These are phyloP conservation scores for Ceramica pisi DNA, from an alignment of 2,888 invertebrate genomes.

Conservation along the genomic window DNA sequence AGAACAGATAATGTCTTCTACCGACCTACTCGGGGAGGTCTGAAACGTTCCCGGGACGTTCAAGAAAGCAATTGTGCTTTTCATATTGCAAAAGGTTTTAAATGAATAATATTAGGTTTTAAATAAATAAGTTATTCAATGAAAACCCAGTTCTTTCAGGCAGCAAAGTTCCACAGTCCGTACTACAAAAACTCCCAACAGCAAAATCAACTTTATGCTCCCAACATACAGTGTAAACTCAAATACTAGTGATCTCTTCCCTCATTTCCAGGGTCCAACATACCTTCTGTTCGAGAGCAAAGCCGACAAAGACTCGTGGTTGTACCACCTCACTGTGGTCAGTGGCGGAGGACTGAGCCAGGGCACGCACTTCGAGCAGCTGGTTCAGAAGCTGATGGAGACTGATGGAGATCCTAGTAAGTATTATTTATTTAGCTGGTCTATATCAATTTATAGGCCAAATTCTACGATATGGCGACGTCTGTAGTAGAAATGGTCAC, in stretches of 20 bases:
- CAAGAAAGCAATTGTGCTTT: too few species aligned
- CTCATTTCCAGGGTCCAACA: conserved; percentile 94
- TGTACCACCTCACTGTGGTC: conserved; percentile 97
- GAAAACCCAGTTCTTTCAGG: too few species aligned
- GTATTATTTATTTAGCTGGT: conserved; percentile 61
- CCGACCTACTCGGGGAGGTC: too few species aligned
- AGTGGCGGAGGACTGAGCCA: conserved; percentile 97
- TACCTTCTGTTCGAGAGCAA: conserved; percentile 97
- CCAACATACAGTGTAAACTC: conserved; percentile 12
- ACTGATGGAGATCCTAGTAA: conserved; percentile 97
- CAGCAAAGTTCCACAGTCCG: too few species aligned
- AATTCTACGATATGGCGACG: too few species aligned
- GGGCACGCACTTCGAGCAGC: conserved; percentile 98
- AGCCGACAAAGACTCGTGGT: conserved; percentile 97
- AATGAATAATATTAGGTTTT: too few species aligned
- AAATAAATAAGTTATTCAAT: too few species aligned
- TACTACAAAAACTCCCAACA: not conserved
- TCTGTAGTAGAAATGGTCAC: too few species aligned
- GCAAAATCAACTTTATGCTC: not conserved
- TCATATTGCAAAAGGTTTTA: too few species aligned
- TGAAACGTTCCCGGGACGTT: too few species aligned
- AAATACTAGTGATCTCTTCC: conserved; percentile 25
- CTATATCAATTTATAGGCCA: not conserved
- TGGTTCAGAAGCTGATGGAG: conserved; percentile 98
- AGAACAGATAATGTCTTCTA: too few species aligned